Evolutionary conservation across 2,113 vertebrate species (phyloP), one percentile per base, ranked within the genome.

Genomic region (Misgurnus anguillicaudatus): DNA sequence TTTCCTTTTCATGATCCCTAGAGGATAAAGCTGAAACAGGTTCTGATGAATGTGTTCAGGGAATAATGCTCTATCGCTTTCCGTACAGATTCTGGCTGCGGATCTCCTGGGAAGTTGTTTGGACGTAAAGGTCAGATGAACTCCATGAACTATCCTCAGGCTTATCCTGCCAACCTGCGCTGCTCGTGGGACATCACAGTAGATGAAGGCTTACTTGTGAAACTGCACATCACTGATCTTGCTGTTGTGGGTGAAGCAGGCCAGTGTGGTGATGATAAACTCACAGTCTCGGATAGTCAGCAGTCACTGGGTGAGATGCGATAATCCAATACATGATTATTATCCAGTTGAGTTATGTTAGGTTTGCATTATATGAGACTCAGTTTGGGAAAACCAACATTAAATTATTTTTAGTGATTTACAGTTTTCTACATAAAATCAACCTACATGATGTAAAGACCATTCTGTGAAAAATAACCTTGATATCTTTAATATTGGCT

Each of bases 181-280:
- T 91, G 80, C 71, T 84, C 65, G n/a, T 94, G 92, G 91, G 87
- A 75, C 79, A 94, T 94, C 75, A 83, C 80, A 0, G 89, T 91
- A 51, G 76, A 88, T n/a, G 83, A 75, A 64, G 90, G 90, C 24
- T 81, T 89, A 31, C 83, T 93, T 77, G 87, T 90, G 14, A 91
- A 90, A 78, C 75, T 92, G 77, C 82, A 87, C 21, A 85, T 94
- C 72, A 91, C 88, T 2, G 89, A 92, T 2, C 48, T 94, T 80
- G 89, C 86, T 65, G 84, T 93, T 45, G 82, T 86, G 31, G 90
- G 90, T 73, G 86, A 93, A 74, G 72, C 83, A 6, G 92, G 91
- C 64, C 79, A 86, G 16, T 93, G 91, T 65, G 79, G 77, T 21
- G 84, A 82, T 42, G 93, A 94, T 85, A 86, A 86, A 21, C 80